Evolutionary conservation across 2,113 vertebrate genomes (phyloP).

Genomic region (Dunckerocampus dactyliophorus): DNA sequence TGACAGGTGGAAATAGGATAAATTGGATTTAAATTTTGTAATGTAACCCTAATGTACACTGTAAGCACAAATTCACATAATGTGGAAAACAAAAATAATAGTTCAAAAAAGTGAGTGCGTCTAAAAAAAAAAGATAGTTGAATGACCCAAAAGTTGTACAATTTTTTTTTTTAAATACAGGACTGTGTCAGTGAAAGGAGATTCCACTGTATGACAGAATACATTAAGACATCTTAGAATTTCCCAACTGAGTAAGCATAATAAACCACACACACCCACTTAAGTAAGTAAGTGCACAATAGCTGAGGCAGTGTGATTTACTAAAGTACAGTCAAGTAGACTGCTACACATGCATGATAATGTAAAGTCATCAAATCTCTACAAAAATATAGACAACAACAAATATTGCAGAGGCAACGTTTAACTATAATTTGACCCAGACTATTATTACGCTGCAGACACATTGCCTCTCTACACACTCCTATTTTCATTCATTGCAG

Average conservation of each 20-base stretch:
- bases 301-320: constrained; percentile 45
- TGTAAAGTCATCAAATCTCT: constrained; percentile 21
- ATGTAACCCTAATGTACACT: no score
- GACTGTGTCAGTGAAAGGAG: no score
- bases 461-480: neutral
- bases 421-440: constrained; percentile 2
- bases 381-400: constrained; percentile 17
- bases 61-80: no score
- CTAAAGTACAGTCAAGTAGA: constrained; percentile 32
- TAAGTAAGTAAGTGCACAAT: constrained; percentile 4
- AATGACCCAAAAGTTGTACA: no score
- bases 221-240: constrained; percentile 19
- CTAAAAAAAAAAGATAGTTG: no score
- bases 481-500: constrained; percentile 22
- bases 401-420: neutral
- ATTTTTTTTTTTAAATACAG: no score
- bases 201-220: no score
- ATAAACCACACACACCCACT: no score
- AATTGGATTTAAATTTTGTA: no score
- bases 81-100: no score
- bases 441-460: neutral
- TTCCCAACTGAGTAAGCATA: constrained; percentile 22
- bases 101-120: no score
- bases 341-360: constrained; percentile 32
- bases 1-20: no score